phyloP scores from a whole-genome alignment of 2,888 invertebrate species.

The Heliconius hortense region DNA sequence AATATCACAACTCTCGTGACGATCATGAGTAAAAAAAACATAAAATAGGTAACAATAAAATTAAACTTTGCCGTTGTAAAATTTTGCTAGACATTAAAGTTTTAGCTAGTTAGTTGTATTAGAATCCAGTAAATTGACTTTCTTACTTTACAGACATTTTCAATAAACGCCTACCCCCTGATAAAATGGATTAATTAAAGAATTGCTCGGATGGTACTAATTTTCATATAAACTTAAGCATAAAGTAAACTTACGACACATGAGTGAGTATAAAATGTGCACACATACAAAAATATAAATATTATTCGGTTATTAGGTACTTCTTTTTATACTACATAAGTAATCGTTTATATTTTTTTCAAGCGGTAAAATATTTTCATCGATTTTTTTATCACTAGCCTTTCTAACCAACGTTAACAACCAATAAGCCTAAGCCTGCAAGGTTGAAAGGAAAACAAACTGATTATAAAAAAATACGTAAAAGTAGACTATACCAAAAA shows the following conservation, averaged over 20 bases:
- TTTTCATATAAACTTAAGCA: neutral
- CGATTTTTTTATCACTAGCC: conserved; percentile 29
- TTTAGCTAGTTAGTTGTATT: neutral
- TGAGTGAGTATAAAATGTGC: neutral
- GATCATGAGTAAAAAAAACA: conserved; percentile 22
- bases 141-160: neutral
- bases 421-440: neutral
- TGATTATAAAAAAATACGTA: neutral
- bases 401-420: conserved; percentile 14
- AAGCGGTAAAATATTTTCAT: conserved; percentile 2
- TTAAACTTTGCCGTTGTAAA: neutral
- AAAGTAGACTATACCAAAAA: neutral
- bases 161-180: neutral
- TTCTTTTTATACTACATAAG: neutral
- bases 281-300: neutral
- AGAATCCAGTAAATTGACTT: neutral
- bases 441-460: neutral
- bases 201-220: neutral
- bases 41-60: neutral
- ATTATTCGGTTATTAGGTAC: neutral
- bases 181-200: neutral
- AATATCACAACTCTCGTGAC: conserved; percentile 51
- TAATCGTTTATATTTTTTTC: neutral
- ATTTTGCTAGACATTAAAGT: neutral
- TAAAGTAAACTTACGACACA: neutral